A percentile compares a stretch with the other conserved stretches of the same genome.
Evolutionary conservation across 2,797 vertebrate species (phyloP).

Genomic region (Corythornis leucogaster): DNA sequence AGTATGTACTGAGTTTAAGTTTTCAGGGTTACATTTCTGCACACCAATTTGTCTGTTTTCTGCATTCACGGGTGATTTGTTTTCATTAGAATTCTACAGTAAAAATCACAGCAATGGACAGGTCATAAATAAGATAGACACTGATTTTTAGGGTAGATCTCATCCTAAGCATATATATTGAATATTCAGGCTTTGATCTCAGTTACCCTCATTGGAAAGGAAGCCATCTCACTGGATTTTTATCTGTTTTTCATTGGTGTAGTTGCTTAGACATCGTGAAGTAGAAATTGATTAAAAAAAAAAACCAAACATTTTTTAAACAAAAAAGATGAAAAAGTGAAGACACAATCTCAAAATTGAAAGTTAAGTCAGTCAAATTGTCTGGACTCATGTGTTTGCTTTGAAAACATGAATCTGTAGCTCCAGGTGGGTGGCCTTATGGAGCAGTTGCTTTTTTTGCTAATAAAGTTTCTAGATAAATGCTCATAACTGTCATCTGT

Average conservation of each 20-base stretch:
- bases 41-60: background rate
- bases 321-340: background rate
- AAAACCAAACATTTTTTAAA: background rate
- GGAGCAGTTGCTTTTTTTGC: slow-evolving; percentile 34
- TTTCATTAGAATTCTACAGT: background rate
- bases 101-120: background rate
- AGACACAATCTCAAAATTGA: background rate
- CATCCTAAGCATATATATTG: background rate
- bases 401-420: slow-evolving; percentile 8
- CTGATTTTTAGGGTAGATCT: background rate
- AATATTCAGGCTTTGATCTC: background rate
- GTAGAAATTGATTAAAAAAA: background rate
- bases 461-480: slow-evolving; percentile 42
- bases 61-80: background rate
- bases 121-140: background rate
- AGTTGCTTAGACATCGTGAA: background rate
- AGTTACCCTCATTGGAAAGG: background rate
- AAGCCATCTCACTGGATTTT: background rate
- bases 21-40: background rate
- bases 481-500: slow-evolving; percentile 18
- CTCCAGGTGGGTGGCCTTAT: background rate
- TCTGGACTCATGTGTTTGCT: background rate
- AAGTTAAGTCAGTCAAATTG: background rate
- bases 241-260: background rate
- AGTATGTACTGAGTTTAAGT: slow-evolving; percentile 12